Evolutionary conservation across 2,888 invertebrate species (phyloP).

Genomic region (Pristionchus entomophagus): DNA sequence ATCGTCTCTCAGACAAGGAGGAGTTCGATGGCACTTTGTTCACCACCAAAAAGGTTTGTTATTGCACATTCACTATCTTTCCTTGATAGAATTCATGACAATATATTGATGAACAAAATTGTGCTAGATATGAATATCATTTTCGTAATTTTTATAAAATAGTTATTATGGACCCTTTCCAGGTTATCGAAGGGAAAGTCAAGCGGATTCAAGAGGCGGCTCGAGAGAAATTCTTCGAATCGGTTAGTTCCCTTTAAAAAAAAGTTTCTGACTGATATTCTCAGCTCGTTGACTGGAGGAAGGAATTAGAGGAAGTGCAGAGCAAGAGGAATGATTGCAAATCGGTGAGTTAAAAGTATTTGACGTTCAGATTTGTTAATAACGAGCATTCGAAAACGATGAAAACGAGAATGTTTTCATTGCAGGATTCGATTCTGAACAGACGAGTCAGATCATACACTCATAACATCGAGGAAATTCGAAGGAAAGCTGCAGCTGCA

Average conservation of each 20-base stretch:
- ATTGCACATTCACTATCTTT: no score
- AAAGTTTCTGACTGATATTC: not conserved
- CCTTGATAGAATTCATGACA: no score
- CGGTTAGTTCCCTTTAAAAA: not conserved
- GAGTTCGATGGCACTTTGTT: slow-evolving; percentile 73
- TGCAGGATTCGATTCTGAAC: no score
- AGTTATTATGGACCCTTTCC: not conserved
- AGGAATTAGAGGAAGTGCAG: not conserved
- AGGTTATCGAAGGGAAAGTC: slow-evolving; percentile 31
- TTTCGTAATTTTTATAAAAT: not conserved
- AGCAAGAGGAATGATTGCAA: not conserved
- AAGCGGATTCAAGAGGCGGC: not conserved
- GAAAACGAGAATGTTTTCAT: not conserved
- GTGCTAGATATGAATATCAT: no score
- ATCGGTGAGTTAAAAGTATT: not conserved
- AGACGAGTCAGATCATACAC: no score
- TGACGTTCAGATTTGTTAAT: no score
- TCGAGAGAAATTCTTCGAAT: slow-evolving; percentile 28
- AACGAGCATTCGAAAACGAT: not conserved
- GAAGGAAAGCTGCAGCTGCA: not conserved
- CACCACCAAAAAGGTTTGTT: slow-evolving; percentile 65
- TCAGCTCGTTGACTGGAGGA: not conserved
- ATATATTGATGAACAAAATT: no score
- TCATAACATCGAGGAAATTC: not conserved
- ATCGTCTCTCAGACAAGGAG: slow-evolving; percentile 71